Base-by-base conservation (phyloP, 2,888 invertebrate species). In the Eristalis pertinax region DNA sequence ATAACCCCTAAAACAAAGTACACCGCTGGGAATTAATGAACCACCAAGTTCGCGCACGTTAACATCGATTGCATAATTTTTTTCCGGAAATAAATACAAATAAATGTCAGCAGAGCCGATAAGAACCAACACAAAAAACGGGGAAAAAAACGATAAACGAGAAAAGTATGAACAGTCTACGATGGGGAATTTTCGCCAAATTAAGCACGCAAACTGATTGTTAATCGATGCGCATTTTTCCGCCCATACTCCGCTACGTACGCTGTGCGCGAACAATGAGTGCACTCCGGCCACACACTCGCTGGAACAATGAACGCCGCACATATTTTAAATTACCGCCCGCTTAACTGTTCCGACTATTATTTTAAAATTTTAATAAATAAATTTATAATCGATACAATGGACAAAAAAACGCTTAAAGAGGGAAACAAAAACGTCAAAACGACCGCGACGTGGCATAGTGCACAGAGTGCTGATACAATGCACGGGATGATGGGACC, bases 321-420 rank as follows among this genome's bases (percentile, higher is more conserved):
- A 8, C 35, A 22, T 68, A 68, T 62, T 68, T 80, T 43, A 58
- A 69, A 60, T 41, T 38, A 19, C 41, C 73, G 43, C 10, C 13
- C 38, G 43, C 67, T 63, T 68, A 35, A 73, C 65, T 50, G 19
- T 19, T 19, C 63, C 10, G 15, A 73, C 67, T 68, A 80, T 80
- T 68, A 63, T 80, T 80, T 56, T 19, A 80, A 73, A 68, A 58
- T 50, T 50, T 60, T 26, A 73, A 80, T 80, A 74, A 70, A 75
- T 70, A 81, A 56, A 29, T 60, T 64, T 41, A 38, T 65, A 81
- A 58, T 69, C 68, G 80, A 74, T 74, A 56, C 32, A 56, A 60
- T 60, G 60, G 26, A 22, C 69, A 15, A 8, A 22, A 35, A 63
- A 29, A 35, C 32, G 32, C 19, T 8, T 1, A 7, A 5, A 13